Evolutionary conservation across 2,113 vertebrate genomes (phyloP), one percentile per base, ranked within the genome.

Genomic region (Natator depressus): DNA sequence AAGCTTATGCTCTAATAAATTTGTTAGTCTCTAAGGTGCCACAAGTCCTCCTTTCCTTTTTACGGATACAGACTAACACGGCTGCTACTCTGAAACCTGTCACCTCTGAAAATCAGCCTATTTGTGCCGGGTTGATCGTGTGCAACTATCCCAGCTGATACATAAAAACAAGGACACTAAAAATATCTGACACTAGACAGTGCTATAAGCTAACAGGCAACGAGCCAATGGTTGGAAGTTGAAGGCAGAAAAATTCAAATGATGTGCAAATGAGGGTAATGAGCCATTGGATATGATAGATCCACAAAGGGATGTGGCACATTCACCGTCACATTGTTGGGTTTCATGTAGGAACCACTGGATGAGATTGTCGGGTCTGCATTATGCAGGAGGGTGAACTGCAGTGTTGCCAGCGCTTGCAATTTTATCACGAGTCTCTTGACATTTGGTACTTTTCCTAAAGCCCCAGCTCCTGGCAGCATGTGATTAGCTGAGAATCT

Each of bases 351-450:
- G 3, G 35, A 78, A 27, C 7, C 89, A 6, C 89, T 19, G 94
- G 88, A 84, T 49, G 82, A 4, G 3, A 7, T 46, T 92, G 62
- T 38, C 59, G 1, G 42, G n/a, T 19, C n/a, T 72, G n/a, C 20
- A 38, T 38, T 20, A 69, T 10, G 65, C 65, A 38, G 8, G 8
- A 79, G 29, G 85, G 7, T 42, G 72, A 78, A 76, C 82, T 2
- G 72, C 6, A 6, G 14, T 4, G n/a, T 1, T 65, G 86, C 27
- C 75, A 47, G 0, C 10, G 57, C 19, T 19, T 10, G 0, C 0
- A 0, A 50, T 2, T 16, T 22, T 17, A 86, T 25, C 1, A 57
- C 25, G 5, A 35, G 35, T 47, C 80, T 81, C 78, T 49, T 35
- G 16, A n/a, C 24, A n/a, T 6, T 19, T 42, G 76, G 76, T 88